These are phyloP conservation scores for Zophobas atratus DNA, from an alignment of 1,140 invertebrate species.

Conservation along the genomic window DNA sequence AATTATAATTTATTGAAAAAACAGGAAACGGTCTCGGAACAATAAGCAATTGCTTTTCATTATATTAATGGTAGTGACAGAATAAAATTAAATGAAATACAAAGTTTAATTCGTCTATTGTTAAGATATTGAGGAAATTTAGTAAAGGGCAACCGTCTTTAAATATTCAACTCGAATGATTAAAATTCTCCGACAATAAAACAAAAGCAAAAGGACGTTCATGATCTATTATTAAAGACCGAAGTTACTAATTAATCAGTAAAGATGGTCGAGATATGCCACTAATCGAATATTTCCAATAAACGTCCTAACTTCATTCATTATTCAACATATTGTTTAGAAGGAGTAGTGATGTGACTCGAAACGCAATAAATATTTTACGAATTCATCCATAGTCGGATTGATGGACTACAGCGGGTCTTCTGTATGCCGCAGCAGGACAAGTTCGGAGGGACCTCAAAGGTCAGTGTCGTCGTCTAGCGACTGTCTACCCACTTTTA, in stretches of 20 bases:
- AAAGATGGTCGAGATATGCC: background rate
- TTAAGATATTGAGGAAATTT: background rate
- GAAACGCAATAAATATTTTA: conserved; percentile 30
- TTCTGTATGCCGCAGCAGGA: conserved; percentile 18
- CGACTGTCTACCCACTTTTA: conserved; percentile 35
- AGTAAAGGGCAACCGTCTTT: conserved; percentile 13
- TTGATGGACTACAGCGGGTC: background rate
- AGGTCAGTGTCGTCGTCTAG: conserved; percentile 47
- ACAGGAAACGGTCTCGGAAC: conserved; percentile 26
- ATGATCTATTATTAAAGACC: conserved; percentile 1
- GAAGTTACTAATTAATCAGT: conserved; percentile 20
- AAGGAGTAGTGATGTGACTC: conserved; percentile 14
- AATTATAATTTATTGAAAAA: conserved; percentile 44
- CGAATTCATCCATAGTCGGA: conserved; percentile 10
- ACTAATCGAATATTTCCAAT: conserved; percentile 34
- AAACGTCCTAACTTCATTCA: conserved; percentile 4
- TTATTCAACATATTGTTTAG: conserved; percentile 16
- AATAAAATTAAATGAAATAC: conserved; percentile 21
- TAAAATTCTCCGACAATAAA: conserved; percentile 17
- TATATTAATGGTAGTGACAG: background rate
- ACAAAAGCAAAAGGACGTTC: conserved; percentile 6
- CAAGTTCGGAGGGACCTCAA: conserved; percentile 37
- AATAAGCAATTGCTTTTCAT: conserved; percentile 18
- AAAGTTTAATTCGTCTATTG: conserved; percentile 26
- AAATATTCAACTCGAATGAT: conserved; percentile 31